Evolutionary conservation across 35 echinoderm and acorn worm species (phyloP).

Genomic region (Patiria miniata): DNA sequence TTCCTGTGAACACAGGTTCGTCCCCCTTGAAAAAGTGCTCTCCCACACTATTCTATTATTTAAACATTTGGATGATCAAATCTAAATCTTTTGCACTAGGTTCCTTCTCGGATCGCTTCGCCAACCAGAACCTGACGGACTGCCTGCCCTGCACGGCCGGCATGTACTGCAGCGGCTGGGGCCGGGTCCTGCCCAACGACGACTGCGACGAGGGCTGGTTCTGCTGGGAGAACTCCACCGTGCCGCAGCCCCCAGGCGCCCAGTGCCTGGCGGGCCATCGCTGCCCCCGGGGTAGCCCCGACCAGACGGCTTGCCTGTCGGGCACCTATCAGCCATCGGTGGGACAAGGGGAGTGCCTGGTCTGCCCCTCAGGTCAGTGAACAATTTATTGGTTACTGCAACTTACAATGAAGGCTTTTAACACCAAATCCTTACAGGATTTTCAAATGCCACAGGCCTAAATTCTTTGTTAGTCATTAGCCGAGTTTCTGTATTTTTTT

Average conservation of each 20-base stretch:
- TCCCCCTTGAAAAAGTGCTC: no score
- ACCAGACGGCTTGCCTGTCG: slow-evolving; percentile 74
- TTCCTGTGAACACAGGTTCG: no score
- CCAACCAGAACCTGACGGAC: slow-evolving; percentile 76
- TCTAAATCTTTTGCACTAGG: slow-evolving; percentile 34
- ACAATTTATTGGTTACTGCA: background rate
- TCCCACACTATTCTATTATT: no score
- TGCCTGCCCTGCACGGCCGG: slow-evolving; percentile 90
- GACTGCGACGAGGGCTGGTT: slow-evolving; percentile 97
- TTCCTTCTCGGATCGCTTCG: slow-evolving; percentile 69
- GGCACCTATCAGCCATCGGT: slow-evolving; percentile 83
- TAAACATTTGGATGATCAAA: no score
- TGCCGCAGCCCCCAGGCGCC: slow-evolving; percentile 86
- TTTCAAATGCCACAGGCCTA: no score
- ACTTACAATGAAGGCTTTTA: background rate
- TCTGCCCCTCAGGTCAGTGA: slow-evolving; percentile 79
- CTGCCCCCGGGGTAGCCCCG: slow-evolving; percentile 87
- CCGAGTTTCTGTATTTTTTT: background rate
- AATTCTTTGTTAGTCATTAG: no score
- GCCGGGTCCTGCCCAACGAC: slow-evolving; percentile 68
- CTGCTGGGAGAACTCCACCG: slow-evolving; percentile 83
- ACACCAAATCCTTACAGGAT: no score
- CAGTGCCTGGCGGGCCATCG: slow-evolving; percentile 84
- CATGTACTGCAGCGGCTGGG: slow-evolving; percentile 93
- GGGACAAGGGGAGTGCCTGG: slow-evolving; percentile 79